Conservation (phyloP, 2,797 vertebrate species). For the Gambelia wislizenii region DNA sequence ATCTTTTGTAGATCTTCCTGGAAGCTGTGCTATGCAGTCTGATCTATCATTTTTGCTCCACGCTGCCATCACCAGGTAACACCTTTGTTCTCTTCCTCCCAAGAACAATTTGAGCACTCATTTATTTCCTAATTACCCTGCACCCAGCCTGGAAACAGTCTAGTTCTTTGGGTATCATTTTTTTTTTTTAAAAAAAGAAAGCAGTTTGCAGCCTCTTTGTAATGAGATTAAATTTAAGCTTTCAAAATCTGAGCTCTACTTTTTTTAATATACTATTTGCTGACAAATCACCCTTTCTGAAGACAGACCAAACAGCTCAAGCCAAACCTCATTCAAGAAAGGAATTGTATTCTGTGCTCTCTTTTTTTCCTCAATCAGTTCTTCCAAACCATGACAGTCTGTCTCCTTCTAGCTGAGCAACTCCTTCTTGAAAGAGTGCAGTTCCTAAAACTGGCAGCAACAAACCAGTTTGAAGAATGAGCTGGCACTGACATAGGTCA, state of each 20-base stretch:
- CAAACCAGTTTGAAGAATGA: slow-evolving; percentile 49
- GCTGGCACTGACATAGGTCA: slow-evolving; percentile 40
- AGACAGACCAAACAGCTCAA: slow-evolving; percentile 47
- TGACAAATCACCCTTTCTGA: slow-evolving; percentile 63
- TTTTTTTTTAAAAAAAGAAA: slow-evolving; percentile 46
- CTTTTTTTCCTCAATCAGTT: slow-evolving; percentile 1
- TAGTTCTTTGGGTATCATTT: not conserved
- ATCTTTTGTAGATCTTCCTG: not conserved
- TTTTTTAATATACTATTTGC: slow-evolving; percentile 43
- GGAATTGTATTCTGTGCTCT: slow-evolving; percentile 23
- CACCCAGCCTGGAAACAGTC: slow-evolving; percentile 38
- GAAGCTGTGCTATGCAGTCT: not conserved
- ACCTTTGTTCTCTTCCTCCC: not conserved
- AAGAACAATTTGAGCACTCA: slow-evolving; percentile 1
- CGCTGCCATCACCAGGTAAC: not conserved
- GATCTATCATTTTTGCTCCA: not conserved
- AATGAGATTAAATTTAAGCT: slow-evolving; percentile 59
- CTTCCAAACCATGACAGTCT: slow-evolving; percentile 38
- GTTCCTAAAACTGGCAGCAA: slow-evolving; percentile 26
- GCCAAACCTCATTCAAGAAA: slow-evolving; percentile 48
- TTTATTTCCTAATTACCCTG: slow-evolving; percentile 40
- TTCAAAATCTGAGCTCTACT: slow-evolving; percentile 36
- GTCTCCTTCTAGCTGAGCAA: slow-evolving; percentile 29
- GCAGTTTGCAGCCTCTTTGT: slow-evolving; percentile 48
- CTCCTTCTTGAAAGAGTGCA: not conserved